Evolutionary conservation across 2,888 invertebrate species (phyloP).

Genomic region (Spisula solida): DNA sequence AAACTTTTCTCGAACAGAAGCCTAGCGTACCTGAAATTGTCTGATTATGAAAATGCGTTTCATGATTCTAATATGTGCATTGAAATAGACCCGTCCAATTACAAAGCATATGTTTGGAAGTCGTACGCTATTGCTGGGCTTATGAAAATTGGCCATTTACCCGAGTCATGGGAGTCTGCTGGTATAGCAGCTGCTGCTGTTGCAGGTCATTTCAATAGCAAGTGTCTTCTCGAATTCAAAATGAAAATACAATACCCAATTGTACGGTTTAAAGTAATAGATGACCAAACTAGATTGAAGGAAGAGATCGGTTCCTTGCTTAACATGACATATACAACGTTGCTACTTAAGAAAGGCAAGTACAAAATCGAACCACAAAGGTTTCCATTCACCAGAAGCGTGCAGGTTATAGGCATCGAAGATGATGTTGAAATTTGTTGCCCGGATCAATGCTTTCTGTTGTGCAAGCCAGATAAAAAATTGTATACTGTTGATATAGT

Average conservation of each 20-base stretch:
- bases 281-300: constrained; percentile 15
- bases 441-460: neutral
- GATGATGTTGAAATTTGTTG: constrained; percentile 46
- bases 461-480: neutral
- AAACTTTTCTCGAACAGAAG: constrained; percentile 43
- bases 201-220: constrained; percentile 46
- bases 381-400: constrained; percentile 21
- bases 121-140: constrained; percentile 53
- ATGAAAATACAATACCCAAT: constrained; percentile 63
- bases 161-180: constrained; percentile 9
- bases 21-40: constrained; percentile 41
- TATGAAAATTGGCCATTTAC: constrained; percentile 24
- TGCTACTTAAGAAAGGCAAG: constrained; percentile 43
- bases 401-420: constrained; percentile 60
- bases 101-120: constrained; percentile 58
- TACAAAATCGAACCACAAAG: constrained; percentile 29
- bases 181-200: constrained; percentile 54
- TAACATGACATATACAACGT: constrained; percentile 34
- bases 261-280: constrained; percentile 36
- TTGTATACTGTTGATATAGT: neutral
- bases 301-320: constrained; percentile 13
- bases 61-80: constrained; percentile 57
- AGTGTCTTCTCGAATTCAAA: constrained; percentile 31
- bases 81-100: constrained; percentile 31
- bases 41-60: constrained; percentile 54